phyloP scores from a whole-genome alignment of 1,140 invertebrate genomes.

The Pectinophora gossypiella region DNA sequence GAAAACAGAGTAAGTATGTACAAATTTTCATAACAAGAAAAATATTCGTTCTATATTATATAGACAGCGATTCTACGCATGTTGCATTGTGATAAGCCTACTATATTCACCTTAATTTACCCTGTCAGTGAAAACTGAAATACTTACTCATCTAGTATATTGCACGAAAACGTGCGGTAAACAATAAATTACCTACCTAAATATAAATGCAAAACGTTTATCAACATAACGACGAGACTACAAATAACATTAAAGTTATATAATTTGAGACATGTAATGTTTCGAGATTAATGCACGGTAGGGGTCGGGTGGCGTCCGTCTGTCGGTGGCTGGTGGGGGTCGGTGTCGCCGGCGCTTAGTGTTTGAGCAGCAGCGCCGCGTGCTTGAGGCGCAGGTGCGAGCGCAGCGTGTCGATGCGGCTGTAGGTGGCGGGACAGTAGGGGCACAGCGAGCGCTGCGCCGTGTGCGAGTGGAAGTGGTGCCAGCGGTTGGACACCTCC shows the following conservation, averaged over 20 bases:
- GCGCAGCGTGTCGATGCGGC: constrained; percentile 88
- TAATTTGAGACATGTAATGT: not conserved
- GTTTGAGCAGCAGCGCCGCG: constrained; percentile 76
- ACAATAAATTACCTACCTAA: constrained; percentile 44
- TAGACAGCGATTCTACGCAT: no score
- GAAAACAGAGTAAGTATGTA: no score
- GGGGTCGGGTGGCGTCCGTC: constrained; percentile 34
- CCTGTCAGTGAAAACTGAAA: constrained; percentile 61
- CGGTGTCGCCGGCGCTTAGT: constrained; percentile 28
- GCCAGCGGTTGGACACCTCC: constrained; percentile 90
- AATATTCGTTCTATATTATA: no score
- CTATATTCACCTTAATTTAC: constrained; percentile 43
- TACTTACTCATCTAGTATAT: constrained; percentile 45
- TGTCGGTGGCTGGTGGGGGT: not conserved
- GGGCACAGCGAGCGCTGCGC: constrained; percentile 86
- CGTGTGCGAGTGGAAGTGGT: constrained; percentile 90
- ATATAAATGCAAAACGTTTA: constrained; percentile 44
- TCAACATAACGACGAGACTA: constrained; percentile 36
- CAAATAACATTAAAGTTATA: constrained; percentile 10
- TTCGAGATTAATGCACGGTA: constrained; percentile 18
- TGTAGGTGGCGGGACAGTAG: constrained; percentile 89
- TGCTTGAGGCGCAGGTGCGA: constrained; percentile 86
- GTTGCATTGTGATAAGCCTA: not conserved
- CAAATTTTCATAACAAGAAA: no score
- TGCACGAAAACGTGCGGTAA: constrained; percentile 64